Evolutionary conservation across 2,113 vertebrate genomes (phyloP).

Genomic region (Mixornis gularis): DNA sequence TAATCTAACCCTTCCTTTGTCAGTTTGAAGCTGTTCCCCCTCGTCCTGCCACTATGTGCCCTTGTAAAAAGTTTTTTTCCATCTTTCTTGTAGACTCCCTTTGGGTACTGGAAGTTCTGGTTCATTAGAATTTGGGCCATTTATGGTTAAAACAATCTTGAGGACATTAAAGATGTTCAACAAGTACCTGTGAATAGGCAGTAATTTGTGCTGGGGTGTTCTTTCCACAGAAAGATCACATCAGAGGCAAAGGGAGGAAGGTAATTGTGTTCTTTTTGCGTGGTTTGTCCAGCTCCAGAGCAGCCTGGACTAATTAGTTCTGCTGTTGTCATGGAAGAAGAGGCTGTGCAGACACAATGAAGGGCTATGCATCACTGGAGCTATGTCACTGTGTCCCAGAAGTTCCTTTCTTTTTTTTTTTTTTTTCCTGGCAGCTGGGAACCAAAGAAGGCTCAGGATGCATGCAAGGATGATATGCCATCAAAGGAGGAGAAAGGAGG

Average conservation of each 20-base stretch:
- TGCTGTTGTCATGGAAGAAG: background rate
- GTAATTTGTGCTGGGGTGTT: background rate
- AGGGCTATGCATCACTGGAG: background rate
- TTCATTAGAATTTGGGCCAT: background rate
- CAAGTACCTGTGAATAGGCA: background rate
- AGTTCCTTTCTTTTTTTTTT: background rate
- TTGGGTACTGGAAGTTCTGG: background rate
- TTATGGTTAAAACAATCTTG: background rate
- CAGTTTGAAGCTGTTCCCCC: background rate
- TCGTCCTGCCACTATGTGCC: background rate
- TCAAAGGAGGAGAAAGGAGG: background rate
- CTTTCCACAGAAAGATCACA: background rate
- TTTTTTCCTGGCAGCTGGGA: slow-evolving; percentile 62
- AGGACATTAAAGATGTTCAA: background rate
- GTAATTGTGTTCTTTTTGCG: background rate
- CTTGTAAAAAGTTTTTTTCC: background rate
- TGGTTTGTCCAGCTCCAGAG: background rate
- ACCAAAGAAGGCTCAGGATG: slow-evolving; percentile 27
- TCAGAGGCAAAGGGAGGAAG: background rate
- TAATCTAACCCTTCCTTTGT: background rate
- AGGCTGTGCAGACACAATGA: background rate
- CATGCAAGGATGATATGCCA: background rate
- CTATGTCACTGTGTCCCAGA: background rate
- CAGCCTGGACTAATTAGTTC: background rate
- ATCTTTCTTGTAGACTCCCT: background rate